A percentile compares a stretch with the other conserved stretches of the same genome.
Conservation (phyloP, 2,888 invertebrate genomes). For the Buathra laborator region DNA sequence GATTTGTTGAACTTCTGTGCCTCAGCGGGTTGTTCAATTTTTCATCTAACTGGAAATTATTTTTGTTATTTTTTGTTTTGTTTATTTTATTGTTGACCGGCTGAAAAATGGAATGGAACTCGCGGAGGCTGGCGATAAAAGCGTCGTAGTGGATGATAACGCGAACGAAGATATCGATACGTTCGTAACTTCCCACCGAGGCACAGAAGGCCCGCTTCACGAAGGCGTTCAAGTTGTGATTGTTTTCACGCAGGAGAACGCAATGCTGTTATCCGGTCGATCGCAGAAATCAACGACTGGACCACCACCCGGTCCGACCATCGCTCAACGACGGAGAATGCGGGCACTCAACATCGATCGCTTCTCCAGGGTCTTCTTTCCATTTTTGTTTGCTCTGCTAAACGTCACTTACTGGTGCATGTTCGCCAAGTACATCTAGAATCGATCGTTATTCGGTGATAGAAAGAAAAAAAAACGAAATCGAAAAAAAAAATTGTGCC, state of each 20-base stretch:
- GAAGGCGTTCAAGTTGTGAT: slow-evolving; percentile 79
- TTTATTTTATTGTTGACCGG: slow-evolving; percentile 3
- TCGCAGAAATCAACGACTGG: slow-evolving; percentile 83
- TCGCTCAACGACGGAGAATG: slow-evolving; percentile 88
- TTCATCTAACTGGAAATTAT: slow-evolving; percentile 6
- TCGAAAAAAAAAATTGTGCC: slow-evolving; percentile 1
- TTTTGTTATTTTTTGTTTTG: neutral
- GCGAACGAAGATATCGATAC: slow-evolving; percentile 55
- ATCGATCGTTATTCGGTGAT: slow-evolving; percentile 20
- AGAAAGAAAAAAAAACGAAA: slow-evolving; percentile 10
- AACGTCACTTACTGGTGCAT: slow-evolving; percentile 91
- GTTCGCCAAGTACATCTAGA: slow-evolving; percentile 90
- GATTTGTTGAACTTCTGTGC: slow-evolving; percentile 73
- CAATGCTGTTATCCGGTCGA: slow-evolving; percentile 83
- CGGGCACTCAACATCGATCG: slow-evolving; percentile 91
- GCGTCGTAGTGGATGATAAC: slow-evolving; percentile 40
- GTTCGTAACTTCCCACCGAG: slow-evolving; percentile 68
- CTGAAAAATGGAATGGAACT: neutral
- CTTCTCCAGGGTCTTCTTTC: slow-evolving; percentile 90
- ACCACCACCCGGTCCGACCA: slow-evolving; percentile 85
- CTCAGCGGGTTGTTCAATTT: slow-evolving; percentile 70
- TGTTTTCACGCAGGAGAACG: slow-evolving; percentile 83
- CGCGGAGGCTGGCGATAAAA: slow-evolving; percentile 58
- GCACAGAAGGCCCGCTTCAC: slow-evolving; percentile 74
- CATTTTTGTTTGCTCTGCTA: slow-evolving; percentile 89